Evolutionary conservation across 2,888 invertebrate genomes (phyloP).

Genomic region (Tipula unca): DNA sequence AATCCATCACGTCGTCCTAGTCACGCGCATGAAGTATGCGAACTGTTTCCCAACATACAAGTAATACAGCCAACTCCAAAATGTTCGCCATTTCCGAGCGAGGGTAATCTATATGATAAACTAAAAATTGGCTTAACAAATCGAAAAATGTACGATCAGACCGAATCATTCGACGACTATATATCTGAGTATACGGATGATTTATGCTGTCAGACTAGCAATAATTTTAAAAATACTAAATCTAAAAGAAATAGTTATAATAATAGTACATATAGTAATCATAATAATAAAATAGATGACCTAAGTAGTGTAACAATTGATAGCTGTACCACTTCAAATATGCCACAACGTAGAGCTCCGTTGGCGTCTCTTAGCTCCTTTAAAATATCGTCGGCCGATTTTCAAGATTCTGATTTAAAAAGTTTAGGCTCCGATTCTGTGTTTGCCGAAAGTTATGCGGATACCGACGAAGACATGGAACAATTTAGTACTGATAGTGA

Average conservation of each 20-base stretch:
- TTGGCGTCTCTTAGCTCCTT: slow-evolving; percentile 73
- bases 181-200: slow-evolving; percentile 17
- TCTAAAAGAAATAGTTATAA: slow-evolving; percentile 22
- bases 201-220: slow-evolving; percentile 22
- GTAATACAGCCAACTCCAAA: slow-evolving; percentile 76
- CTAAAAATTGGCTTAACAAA: slow-evolving; percentile 22
- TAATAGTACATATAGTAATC: slow-evolving; percentile 27
- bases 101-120: slow-evolving; percentile 46
- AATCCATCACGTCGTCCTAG: slow-evolving; percentile 30
- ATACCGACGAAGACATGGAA: slow-evolving; percentile 78
- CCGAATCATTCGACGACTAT: slow-evolving; percentile 19
- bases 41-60: slow-evolving; percentile 54
- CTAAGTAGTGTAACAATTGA: slow-evolving; percentile 29
- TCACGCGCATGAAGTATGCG: slow-evolving; percentile 40
- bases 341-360: slow-evolving; percentile 54
- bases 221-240: slow-evolving; percentile 23
- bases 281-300: slow-evolving; percentile 35
- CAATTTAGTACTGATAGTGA: slow-evolving; percentile 79
- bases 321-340: slow-evolving; percentile 30
- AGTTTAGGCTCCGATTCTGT: slow-evolving; percentile 72
- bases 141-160: background rate
- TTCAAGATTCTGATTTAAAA: slow-evolving; percentile 60
- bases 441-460: slow-evolving; percentile 60
- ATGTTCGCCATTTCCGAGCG: slow-evolving; percentile 70
- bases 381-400: slow-evolving; percentile 58